phyloP scores from a whole-genome alignment of 1,140 invertebrate genomes.

The Ridgeia piscesae region DNA sequence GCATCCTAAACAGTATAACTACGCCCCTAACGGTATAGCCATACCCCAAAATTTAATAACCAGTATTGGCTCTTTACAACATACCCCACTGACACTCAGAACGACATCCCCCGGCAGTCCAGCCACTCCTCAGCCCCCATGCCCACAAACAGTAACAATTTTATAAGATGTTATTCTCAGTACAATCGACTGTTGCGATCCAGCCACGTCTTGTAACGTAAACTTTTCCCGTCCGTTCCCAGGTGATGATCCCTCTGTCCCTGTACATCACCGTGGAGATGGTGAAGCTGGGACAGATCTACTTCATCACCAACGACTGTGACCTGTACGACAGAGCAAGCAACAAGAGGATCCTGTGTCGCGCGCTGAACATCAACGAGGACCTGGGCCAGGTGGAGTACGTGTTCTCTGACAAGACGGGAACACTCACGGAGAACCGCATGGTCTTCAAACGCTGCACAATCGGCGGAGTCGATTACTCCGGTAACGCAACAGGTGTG shows the following conservation, averaged over 20 bases:
- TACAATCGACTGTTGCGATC: no score
- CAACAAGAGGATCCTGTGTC: constrained; percentile 84
- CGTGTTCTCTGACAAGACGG: constrained; percentile 99
- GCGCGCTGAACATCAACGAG: constrained; percentile 95
- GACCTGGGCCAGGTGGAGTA: constrained; percentile 98
- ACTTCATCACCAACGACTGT: constrained; percentile 88
- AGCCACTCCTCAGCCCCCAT: no score
- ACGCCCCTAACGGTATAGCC: no score
- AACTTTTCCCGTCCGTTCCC: constrained; percentile 33
- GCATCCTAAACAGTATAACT: no score
- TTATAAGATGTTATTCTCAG: no score
- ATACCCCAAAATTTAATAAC: no score
- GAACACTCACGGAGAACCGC: constrained; percentile 95
- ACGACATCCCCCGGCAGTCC: no score
- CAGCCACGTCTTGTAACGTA: no score
- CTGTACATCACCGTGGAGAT: constrained; percentile 96
- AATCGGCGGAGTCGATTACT: constrained; percentile 84
- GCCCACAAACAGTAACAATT: no score
- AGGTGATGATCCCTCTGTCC: constrained; percentile 95
- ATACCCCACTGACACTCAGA: no score
- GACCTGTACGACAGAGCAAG: constrained; percentile 79
- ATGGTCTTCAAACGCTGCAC: constrained; percentile 91
- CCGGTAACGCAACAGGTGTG: constrained; percentile 28
- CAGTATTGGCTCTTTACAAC: no score
- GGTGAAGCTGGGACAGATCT: constrained; percentile 95